phyloP scores from a whole-genome alignment of 2,797 vertebrate genomes.

The Sternotherus odoratus region DNA sequence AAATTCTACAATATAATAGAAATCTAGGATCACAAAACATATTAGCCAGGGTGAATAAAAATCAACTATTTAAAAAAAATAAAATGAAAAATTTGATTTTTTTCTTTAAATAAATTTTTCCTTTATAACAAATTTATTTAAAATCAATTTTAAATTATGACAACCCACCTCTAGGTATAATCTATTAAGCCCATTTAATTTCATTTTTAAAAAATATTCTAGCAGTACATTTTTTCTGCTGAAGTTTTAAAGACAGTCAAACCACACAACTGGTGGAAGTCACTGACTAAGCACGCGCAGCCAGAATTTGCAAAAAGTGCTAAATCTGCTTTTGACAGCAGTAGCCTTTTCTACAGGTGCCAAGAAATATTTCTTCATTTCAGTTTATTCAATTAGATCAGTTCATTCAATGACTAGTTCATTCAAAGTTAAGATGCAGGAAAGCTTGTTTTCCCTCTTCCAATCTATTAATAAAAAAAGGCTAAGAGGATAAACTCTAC shows the following conservation, averaged over 20 bases:
- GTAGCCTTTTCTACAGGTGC: not conserved
- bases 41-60: not conserved
- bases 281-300: not conserved
- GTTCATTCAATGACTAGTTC: not conserved
- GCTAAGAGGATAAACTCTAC: not conserved
- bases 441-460: not conserved
- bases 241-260: not conserved
- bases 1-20: slow-evolving; percentile 10
- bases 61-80: not conserved
- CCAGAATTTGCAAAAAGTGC: no score
- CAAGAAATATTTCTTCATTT: not conserved
- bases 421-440: not conserved
- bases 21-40: slow-evolving; percentile 19
- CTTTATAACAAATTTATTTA: not conserved
- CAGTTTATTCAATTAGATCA: not conserved
- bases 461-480: not conserved
- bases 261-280: not conserved
- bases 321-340: not conserved
- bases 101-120: not conserved
- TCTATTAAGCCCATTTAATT: not conserved
- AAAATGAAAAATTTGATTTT: not conserved
- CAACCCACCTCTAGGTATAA: not conserved
- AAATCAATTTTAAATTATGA: not conserved
- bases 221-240: not conserved
- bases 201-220: not conserved